A percentile compares a stretch with the other conserved stretches of the same genome.
Conservation (phyloP, 2,797 vertebrate species). For the Spondyliosoma cantharus region DNA sequence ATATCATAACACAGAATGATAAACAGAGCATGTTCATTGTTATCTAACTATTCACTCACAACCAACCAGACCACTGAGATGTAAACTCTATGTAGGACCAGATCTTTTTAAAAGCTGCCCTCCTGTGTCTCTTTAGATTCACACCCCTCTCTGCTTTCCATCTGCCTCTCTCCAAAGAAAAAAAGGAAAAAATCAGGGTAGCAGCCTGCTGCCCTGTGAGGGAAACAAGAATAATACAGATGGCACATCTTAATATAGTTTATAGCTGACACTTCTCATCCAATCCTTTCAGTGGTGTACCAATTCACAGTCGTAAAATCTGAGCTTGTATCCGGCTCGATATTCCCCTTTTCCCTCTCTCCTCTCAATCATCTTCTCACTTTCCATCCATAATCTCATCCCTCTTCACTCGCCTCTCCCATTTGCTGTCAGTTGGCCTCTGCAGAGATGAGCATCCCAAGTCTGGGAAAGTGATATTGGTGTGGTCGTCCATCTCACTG, state of each 20-base stretch:
- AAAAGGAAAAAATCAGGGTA: not conserved
- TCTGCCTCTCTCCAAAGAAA: conserved; percentile 12
- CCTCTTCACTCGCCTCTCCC: conserved; percentile 17
- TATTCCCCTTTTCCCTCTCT: conserved; percentile 19
- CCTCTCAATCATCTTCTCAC: conserved; percentile 47
- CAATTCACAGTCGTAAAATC: conserved; percentile 30
- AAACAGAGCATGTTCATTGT: not conserved
- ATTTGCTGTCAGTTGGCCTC: conserved; percentile 32
- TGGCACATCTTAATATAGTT: conserved; percentile 11
- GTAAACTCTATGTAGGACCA: not conserved
- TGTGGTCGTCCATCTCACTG: conserved; percentile 10
- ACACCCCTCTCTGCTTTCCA: not conserved
- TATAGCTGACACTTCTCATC: conserved; percentile 3
- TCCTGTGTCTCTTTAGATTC: conserved; percentile 29
- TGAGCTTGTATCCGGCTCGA: conserved; percentile 42
- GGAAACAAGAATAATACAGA: conserved; percentile 17
- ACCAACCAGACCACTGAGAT: not conserved
- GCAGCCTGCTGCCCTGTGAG: not conserved
- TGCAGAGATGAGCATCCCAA: conserved; percentile 25
- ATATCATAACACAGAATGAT: rapidly evolving
- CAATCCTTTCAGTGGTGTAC: conserved; percentile 2
- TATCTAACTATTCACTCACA: not conserved
- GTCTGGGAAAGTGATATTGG: conserved; percentile 49
- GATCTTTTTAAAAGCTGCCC: not conserved
- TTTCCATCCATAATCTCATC: conserved; percentile 42